Conservation (phyloP, 2,797 vertebrate species). For the Lutjanus argentimaculatus region DNA sequence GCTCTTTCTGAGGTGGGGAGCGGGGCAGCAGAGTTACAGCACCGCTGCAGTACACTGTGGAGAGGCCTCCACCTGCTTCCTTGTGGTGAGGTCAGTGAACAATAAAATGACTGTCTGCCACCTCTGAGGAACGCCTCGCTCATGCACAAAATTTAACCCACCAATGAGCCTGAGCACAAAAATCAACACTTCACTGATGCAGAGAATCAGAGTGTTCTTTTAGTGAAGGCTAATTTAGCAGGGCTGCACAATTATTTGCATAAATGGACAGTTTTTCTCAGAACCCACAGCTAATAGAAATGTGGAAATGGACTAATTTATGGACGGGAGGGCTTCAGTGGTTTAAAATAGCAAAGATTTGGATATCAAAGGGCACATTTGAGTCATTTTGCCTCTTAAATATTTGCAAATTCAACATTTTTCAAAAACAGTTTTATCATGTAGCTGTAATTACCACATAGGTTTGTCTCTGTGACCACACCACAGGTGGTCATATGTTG, state of each 20-base stretch:
- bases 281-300: not conserved
- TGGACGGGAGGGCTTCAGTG: not conserved
- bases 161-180: not conserved
- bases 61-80: constrained; percentile 77
- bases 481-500: not conserved
- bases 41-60: constrained; percentile 33
- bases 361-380: not conserved
- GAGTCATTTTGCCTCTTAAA: not conserved
- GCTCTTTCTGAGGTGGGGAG: constrained; percentile 72
- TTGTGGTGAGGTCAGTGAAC: constrained; percentile 54
- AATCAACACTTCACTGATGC: constrained; percentile 1
- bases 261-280: not conserved
- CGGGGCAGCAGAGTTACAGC: constrained; percentile 32
- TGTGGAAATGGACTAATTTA: not conserved
- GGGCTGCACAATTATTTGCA: constrained; percentile 1
- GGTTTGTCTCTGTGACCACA: not conserved
- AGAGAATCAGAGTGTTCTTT: constrained; percentile 3
- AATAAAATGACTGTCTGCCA: constrained; percentile 72
- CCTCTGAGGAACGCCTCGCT: constrained; percentile 30
- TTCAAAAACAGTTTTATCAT: not conserved
- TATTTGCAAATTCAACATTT: not conserved
- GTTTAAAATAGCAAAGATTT: not conserved
- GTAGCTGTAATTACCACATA: not conserved
- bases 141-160: constrained; percentile 23
- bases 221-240: not conserved